Base-by-base conservation (phyloP, 2,113 vertebrate species). In the Cinclus mexicanus region DNA sequence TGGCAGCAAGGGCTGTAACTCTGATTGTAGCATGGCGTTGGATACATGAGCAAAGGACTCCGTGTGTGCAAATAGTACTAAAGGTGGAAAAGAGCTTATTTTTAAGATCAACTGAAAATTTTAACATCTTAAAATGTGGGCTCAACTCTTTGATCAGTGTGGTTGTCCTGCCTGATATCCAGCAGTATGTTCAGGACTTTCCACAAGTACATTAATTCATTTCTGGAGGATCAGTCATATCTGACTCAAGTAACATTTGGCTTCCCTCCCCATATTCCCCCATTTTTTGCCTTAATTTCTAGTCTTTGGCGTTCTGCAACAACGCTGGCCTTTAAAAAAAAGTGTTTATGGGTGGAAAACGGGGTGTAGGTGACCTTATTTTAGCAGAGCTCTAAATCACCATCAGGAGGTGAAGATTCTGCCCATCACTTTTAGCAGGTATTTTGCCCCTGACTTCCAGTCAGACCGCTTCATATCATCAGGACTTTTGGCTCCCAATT, bases 401-500 rank as follows among this genome's bases (percentile, higher is more conserved):
- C 31, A n/a, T 88, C 68, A 53, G 37, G 29, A 83, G 46, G 35
- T 47, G 71, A 71, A 65, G 55, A 12, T 8, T 3, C n/a, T 42
- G 35, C 82, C 83, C 52, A 25, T 33, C 68, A 31, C 70, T 79
- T 65, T 96, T 92, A 83, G 90, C 82, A 46, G 83, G 6, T 96
- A 68, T 83, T 97, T 92, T 20, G 35, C 4, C 50, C 46, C 79
- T 78, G n/a, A 25, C 18, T 85, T 87, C 65, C 84, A 87, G 53
- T 31, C 68, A n/a, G 35, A 6, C 6, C 39, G 1, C 26, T 77
- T 44, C 64, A 11, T 64, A 87, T 28, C 22, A 24, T 9, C 2
- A 0, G 10, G 6, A 29, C 61, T 35, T 75, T 95, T 94, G 75
- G 28, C 85, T 96, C 53, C 61, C 80, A 89, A 82, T 95, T 83